Percentiles rank a stretch among this genome's conserved stretches.
phyloP scores from a whole-genome alignment of 1,140 invertebrate genomes.

The Hylaeus anthracinus region DNA sequence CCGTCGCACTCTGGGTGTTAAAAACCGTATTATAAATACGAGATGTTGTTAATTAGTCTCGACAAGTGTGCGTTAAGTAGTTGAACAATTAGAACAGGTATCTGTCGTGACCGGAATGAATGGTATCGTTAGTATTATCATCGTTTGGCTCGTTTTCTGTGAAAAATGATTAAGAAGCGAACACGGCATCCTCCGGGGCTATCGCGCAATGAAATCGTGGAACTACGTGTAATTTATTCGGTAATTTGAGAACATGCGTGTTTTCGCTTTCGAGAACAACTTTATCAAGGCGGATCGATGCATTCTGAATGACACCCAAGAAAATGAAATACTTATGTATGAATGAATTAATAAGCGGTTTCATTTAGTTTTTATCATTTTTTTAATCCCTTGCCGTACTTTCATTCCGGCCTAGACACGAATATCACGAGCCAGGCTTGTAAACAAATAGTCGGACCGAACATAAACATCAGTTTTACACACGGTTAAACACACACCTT shows the following conservation, averaged over 20 bases:
- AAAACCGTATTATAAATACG: slow-evolving; percentile 9
- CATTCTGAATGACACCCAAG: not conserved
- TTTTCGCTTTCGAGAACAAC: too few relatives aligned
- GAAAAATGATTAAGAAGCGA: slow-evolving; percentile 8
- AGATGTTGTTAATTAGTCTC: slow-evolving; percentile 2
- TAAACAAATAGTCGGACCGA: too few relatives aligned
- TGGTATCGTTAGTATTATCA: not conserved
- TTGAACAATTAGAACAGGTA: slow-evolving; percentile 21
- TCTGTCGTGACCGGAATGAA: slow-evolving; percentile 6
- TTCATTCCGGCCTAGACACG: too few relatives aligned
- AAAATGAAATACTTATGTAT: too few relatives aligned
- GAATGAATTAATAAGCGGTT: too few relatives aligned
- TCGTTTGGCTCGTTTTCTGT: too few relatives aligned
- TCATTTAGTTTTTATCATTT: too few relatives aligned
- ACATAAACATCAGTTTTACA: too few relatives aligned
- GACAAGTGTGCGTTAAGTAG: slow-evolving; percentile 6
- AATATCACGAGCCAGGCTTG: too few relatives aligned
- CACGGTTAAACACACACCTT: too few relatives aligned
- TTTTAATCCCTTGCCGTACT: too few relatives aligned
- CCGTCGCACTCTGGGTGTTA: not conserved
- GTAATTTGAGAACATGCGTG: not conserved
- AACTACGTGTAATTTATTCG: slow-evolving; percentile 17
- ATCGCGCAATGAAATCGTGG: slow-evolving; percentile 6
- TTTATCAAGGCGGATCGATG: not conserved
- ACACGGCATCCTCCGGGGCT: not conserved